Evolutionary conservation across 2,113 vertebrate genomes (phyloP).

Genomic region (Charina bottae): DNA sequence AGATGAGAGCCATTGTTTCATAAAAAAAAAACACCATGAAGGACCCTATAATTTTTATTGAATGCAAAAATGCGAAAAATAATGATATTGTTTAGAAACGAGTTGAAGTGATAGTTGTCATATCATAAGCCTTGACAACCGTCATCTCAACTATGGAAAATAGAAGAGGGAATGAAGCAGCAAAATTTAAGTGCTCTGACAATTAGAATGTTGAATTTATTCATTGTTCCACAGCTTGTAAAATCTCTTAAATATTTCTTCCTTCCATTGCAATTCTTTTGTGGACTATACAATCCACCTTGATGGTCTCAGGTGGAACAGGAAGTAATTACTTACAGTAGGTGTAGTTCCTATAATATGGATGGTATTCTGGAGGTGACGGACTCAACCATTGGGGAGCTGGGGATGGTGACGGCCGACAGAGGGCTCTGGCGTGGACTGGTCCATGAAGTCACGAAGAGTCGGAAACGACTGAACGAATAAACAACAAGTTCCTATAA

Average conservation of each 20-base stretch:
- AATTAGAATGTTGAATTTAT: conserved; percentile 60
- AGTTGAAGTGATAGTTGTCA: conserved; percentile 65
- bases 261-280: conserved; percentile 20
- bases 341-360: background rate
- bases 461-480: too few species aligned
- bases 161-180: conserved; percentile 28
- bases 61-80: conserved; percentile 66
- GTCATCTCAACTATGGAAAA: conserved; percentile 60
- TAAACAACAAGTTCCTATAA: background rate
- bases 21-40: conserved; percentile 61
- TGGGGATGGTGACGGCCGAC: too few species aligned
- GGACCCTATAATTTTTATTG: conserved; percentile 73
- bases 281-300: conserved; percentile 11
- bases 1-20: conserved; percentile 64
- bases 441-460: too few species aligned
- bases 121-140: conserved; percentile 65
- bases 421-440: too few species aligned
- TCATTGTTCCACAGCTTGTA: background rate
- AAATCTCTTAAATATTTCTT: conserved; percentile 46
- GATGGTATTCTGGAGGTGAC: too few species aligned
- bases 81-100: conserved; percentile 73
- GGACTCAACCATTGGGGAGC: too few species aligned
- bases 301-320: background rate
- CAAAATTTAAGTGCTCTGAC: conserved; percentile 44
- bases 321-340: background rate